Evolutionary conservation across 2,797 vertebrate species (phyloP).

Genomic region (Chloroceryle amazona): DNA sequence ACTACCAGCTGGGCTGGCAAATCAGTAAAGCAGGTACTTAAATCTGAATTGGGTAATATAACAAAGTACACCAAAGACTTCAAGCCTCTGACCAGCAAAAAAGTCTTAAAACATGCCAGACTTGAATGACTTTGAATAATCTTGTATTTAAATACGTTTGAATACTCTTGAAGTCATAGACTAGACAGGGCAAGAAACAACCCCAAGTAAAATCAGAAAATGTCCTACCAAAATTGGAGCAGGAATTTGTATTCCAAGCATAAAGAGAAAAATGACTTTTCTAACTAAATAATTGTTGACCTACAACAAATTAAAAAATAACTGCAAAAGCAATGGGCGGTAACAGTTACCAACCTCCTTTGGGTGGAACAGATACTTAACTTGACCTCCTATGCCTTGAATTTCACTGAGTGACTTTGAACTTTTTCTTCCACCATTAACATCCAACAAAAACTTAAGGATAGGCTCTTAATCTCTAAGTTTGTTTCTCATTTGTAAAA

Average conservation of each 20-base stretch:
- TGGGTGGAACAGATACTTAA: background rate
- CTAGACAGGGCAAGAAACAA: background rate
- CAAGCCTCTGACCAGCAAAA: background rate
- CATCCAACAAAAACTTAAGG: background rate
- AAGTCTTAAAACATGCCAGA: background rate
- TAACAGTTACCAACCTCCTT: background rate
- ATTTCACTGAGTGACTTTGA: background rate
- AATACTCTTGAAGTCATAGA: background rate
- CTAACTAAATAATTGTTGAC: background rate
- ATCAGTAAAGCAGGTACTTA: background rate
- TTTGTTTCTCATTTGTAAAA: background rate
- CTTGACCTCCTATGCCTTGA: background rate
- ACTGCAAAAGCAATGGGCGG: background rate
- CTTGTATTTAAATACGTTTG: background rate
- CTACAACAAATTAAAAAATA: background rate
- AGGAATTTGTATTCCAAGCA: background rate
- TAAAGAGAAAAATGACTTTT: background rate
- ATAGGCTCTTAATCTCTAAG: background rate
- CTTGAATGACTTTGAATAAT: background rate
- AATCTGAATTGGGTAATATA: background rate
- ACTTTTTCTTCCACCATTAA: background rate
- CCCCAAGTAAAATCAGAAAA: background rate
- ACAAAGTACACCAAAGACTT: background rate
- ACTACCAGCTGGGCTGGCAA: background rate
- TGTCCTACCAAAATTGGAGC: background rate